Evolutionary conservation across 2,797 vertebrate species (phyloP).

Genomic region (Anableps anableps): DNA sequence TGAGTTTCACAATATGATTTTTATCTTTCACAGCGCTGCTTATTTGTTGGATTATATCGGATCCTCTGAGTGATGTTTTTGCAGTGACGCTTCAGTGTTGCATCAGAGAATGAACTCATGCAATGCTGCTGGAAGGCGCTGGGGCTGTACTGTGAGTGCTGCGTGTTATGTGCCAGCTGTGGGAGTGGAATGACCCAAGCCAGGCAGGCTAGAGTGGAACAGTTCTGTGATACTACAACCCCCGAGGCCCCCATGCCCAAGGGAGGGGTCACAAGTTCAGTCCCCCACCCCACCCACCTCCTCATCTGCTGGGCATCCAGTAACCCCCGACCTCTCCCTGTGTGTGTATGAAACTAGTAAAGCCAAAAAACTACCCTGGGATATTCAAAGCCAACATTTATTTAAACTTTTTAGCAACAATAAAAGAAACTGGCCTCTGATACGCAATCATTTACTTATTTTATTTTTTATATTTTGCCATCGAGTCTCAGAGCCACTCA

Average conservation of each 20-base stretch:
- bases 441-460: conserved; percentile 11
- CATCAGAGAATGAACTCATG: conserved; percentile 47
- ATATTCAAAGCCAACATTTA: conserved; percentile 24
- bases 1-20: neutral
- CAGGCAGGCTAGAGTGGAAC: conserved; percentile 78
- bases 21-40: neutral
- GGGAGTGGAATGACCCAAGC: conserved; percentile 61
- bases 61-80: conserved; percentile 23
- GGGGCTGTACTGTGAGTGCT: conserved; percentile 59
- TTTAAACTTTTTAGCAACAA: conserved; percentile 7
- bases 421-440: conserved; percentile 16
- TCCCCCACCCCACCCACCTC: conserved; percentile 38
- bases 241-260: conserved; percentile 72
- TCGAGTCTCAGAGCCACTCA: conserved; percentile 25
- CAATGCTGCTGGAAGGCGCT: conserved; percentile 37
- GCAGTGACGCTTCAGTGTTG: conserved; percentile 31
- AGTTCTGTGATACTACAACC: conserved; percentile 76
- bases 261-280: conserved; percentile 83
- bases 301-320: conserved; percentile 75
- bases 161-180: conserved; percentile 72
- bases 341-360: conserved; percentile 27
- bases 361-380: neutral
- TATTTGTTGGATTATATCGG: conserved; percentile 20
- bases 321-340: conserved; percentile 58
- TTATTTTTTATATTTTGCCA: conserved; percentile 25